These are phyloP conservation scores for Centrocercus urophasianus DNA, from an alignment of 2,113 vertebrate genomes.

Conservation along the genomic window DNA sequence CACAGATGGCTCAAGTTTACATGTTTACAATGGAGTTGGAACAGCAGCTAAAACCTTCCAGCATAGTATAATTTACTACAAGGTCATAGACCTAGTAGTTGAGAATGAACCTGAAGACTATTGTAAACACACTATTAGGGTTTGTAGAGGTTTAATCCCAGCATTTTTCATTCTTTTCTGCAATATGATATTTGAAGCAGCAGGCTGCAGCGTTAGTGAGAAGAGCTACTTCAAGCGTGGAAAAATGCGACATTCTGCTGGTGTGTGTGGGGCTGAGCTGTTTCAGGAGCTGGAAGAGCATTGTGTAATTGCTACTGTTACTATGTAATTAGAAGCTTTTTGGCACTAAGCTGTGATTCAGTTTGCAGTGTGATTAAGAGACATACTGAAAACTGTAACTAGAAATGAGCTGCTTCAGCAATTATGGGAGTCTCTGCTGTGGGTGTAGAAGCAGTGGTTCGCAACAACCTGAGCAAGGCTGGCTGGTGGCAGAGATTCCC, in stretches of 20 bases:
- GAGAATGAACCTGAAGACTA: slow-evolving; percentile 52
- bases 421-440: neutral
- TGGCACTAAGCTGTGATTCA: slow-evolving; percentile 26
- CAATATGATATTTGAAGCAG: slow-evolving; percentile 45
- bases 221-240: slow-evolving; percentile 61
- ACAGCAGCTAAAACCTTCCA: slow-evolving; percentile 63
- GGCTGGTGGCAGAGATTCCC: neutral
- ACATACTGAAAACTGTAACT: neutral
- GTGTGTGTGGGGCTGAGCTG: neutral
- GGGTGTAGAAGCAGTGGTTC: neutral
- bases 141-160: slow-evolving; percentile 47
- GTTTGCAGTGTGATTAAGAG: slow-evolving; percentile 26
- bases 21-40: slow-evolving; percentile 72
- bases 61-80: slow-evolving; percentile 60
- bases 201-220: slow-evolving; percentile 26
- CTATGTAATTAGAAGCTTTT: slow-evolving; percentile 65
- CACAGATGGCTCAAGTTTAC: slow-evolving; percentile 78
- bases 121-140: slow-evolving; percentile 50
- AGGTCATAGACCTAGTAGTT: slow-evolving; percentile 66
- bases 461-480: neutral
- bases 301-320: slow-evolving; percentile 58
- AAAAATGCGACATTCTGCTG: slow-evolving; percentile 39
- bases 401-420: slow-evolving; percentile 43
- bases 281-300: neutral
- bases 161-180: slow-evolving; percentile 30